These are phyloP conservation scores for Metalampra italica DNA, from an alignment of 2,888 invertebrate genomes.

Conservation along the genomic window DNA sequence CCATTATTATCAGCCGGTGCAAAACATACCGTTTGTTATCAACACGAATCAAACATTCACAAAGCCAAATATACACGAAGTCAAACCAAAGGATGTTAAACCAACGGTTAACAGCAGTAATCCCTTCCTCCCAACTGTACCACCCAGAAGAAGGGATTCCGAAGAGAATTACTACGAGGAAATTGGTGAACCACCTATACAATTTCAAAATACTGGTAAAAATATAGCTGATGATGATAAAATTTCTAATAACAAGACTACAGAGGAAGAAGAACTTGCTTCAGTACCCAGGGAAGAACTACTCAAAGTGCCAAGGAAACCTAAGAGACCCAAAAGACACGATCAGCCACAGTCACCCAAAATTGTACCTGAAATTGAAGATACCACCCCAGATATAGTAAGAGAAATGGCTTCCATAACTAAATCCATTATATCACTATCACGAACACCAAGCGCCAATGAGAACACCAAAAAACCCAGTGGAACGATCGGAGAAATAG, in stretches of 20 bases:
- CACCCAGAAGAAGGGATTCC: conserved; percentile 34
- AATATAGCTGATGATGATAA: conserved; percentile 69
- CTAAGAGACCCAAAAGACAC: conserved; percentile 54
- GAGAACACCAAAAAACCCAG: conserved; percentile 34
- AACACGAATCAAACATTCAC: conserved; percentile 40
- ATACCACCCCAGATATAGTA: conserved; percentile 14
- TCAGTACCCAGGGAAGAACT: conserved; percentile 55
- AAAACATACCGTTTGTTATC: conserved; percentile 57
- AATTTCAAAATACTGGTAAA: conserved; percentile 30
- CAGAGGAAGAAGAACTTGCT: conserved; percentile 40
- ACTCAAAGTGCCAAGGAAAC: conserved; percentile 60
- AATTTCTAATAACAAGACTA: conserved; percentile 42
- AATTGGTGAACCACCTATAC: conserved; percentile 46
- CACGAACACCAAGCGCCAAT: conserved; percentile 61
- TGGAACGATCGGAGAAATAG: conserved; percentile 37
- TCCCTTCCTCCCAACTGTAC: conserved; percentile 24
- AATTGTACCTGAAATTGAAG: conserved; percentile 5
- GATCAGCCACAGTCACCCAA: conserved; percentile 18
- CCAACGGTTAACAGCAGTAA: conserved; percentile 20
- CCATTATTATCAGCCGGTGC: conserved; percentile 62
- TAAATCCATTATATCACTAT: conserved; percentile 58
- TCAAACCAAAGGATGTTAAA: conserved; percentile 21
- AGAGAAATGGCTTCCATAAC: conserved; percentile 50
- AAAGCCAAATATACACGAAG: conserved; percentile 21
- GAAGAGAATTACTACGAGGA: conserved; percentile 69